Conservation (phyloP, 2,113 vertebrate species). For the Mellivora capensis region DNA sequence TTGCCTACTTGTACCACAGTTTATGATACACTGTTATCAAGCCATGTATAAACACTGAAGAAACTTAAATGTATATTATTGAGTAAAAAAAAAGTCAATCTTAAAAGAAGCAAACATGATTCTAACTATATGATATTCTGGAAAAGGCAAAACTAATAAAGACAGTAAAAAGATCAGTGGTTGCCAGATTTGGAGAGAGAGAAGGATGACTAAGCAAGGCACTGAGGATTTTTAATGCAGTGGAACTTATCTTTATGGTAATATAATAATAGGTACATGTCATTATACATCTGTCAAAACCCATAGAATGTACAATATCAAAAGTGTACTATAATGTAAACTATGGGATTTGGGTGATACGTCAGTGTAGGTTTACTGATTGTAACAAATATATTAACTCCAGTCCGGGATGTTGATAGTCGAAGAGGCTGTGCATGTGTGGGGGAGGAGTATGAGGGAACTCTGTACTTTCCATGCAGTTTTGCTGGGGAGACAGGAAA, state of each 20-base stretch:
- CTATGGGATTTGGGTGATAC: neutral
- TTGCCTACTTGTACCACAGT: neutral
- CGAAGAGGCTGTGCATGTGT: neutral
- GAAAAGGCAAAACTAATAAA: neutral
- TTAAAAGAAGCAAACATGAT: neutral
- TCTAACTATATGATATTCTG: neutral
- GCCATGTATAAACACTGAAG: neutral
- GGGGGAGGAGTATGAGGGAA: neutral
- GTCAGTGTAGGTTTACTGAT: neutral
- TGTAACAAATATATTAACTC: neutral
- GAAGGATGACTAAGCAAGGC: neutral
- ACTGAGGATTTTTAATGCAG: neutral
- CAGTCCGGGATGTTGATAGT: neutral
- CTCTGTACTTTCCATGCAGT: neutral
- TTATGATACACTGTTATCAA: neutral
- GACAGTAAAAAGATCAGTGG: neutral
- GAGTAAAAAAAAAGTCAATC: neutral
- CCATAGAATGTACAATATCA: neutral
- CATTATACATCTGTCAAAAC: neutral
- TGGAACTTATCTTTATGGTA: neutral
- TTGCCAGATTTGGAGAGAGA: neutral
- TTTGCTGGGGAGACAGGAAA: neutral
- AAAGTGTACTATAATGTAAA: neutral
- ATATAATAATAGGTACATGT: neutral
- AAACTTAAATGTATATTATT: neutral